Evolutionary conservation across 1,140 invertebrate species (phyloP).

Genomic region (Zaprionus gabonicus): DNA sequence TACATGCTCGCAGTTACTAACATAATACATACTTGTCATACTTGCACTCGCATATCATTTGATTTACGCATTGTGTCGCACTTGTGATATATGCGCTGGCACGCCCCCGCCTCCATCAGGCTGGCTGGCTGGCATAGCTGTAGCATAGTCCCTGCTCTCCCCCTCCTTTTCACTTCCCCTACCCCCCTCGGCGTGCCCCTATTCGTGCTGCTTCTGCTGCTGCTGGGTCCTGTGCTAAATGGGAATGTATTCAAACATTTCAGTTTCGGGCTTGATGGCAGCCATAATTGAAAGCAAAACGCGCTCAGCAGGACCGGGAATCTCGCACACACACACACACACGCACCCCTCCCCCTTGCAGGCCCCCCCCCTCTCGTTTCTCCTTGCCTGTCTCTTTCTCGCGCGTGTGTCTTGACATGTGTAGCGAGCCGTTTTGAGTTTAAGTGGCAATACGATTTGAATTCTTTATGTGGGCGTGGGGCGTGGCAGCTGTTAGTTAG

Average conservation of each 20-base stretch:
- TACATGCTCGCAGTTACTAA: slow-evolving; percentile 73
- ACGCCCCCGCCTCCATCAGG: slow-evolving; percentile 25
- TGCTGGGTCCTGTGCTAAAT: slow-evolving; percentile 52
- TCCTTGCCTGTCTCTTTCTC: neutral
- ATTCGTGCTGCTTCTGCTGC: neutral
- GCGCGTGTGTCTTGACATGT: slow-evolving; percentile 45
- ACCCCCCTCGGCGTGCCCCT: neutral
- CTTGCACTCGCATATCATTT: slow-evolving; percentile 81
- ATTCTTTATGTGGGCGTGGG: slow-evolving; percentile 65
- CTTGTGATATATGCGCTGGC: slow-evolving; percentile 75
- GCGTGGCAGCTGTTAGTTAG: slow-evolving; percentile 61
- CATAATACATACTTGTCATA: slow-evolving; percentile 82
- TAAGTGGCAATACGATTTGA: slow-evolving; percentile 80
- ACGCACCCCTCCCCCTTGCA: neutral
- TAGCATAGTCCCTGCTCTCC: neutral
- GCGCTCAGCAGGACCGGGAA: slow-evolving; percentile 38
- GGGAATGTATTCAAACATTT: slow-evolving; percentile 82
- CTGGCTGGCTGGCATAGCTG: too few relatives aligned
- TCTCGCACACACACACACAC: slow-evolving; percentile 3
- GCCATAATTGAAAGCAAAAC: slow-evolving; percentile 72
- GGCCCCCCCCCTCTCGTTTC: neutral
- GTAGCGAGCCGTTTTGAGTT: slow-evolving; percentile 76
- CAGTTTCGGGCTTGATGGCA: slow-evolving; percentile 76
- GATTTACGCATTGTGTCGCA: slow-evolving; percentile 80
- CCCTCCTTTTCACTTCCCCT: neutral